Evolutionary conservation across 2,888 invertebrate genomes (phyloP).

Genomic region (Eulithis prunata): DNA sequence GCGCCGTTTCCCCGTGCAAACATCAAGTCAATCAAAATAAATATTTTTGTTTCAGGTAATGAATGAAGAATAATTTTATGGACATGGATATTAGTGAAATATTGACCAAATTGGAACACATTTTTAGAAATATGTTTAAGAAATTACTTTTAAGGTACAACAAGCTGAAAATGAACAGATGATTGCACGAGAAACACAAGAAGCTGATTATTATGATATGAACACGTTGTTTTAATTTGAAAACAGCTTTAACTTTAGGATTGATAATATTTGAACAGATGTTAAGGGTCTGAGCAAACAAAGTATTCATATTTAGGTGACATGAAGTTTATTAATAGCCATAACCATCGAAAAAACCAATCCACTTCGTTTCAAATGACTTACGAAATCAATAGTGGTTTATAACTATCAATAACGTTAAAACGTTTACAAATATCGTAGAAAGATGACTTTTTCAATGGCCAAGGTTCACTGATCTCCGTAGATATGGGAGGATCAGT

Average conservation of each 20-base stretch:
- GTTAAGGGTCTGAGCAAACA: conserved; percentile 23
- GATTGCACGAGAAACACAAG: conserved; percentile 47
- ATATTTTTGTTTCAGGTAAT: neutral
- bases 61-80: neutral
- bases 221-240: conserved; percentile 42
- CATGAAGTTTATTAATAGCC: conserved; percentile 25
- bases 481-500: too few species aligned
- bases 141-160: neutral
- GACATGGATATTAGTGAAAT: neutral
- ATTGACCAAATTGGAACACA: too few species aligned
- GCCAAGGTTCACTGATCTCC: neutral
- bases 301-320: conserved; percentile 26
- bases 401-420: conserved; percentile 17
- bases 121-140: too few species aligned
- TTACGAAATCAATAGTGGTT: conserved; percentile 6
- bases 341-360: conserved; percentile 12
- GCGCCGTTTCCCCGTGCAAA: conserved; percentile 64
- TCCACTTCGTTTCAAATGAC: too few species aligned
- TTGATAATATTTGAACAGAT: conserved; percentile 25
- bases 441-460: conserved; percentile 16
- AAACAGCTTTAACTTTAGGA: conserved; percentile 1
- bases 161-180: conserved; percentile 40
- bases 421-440: conserved; percentile 7
- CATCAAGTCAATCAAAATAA: conserved; percentile 46
- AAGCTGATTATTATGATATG: conserved; percentile 42